Evolutionary conservation across 2,797 vertebrate species (phyloP), one percentile per base, ranked within the genome.

Genomic region (Sternarchorhynchus goeldii): DNA sequence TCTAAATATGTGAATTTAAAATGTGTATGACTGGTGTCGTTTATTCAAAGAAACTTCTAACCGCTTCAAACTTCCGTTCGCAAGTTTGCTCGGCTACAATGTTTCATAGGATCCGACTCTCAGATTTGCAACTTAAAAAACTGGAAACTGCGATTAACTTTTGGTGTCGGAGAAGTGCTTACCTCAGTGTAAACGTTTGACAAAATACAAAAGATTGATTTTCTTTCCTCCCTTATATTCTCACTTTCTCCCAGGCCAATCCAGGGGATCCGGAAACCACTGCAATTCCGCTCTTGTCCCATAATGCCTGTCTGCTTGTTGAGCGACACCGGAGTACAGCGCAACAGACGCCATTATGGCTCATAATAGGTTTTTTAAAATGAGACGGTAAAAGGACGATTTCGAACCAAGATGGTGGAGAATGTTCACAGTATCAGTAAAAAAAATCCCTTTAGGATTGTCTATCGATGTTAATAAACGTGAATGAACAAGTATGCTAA

Each of bases 181-280:
- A 94, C 93, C 93, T 94, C 90, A 63, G 64, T 7, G 80, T 84
- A 85, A 81, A 89, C 74, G 84, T 66, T 62, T 81, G 79, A 76
- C 20, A 82, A 82, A 86, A 83, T 76, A 68, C 81, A 78, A 80
- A 80, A 68, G 81, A 69, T 80, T 78, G 31, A 56, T 76, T 83
- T 73, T 83, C 79, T 88, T 81, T 88, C 72, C 84, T 83, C 82
- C 75, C 85, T 85, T 88, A 88, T 86, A 69, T 84, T 83, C 81
- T 75, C 73, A 76, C 81, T 77, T 77, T 68, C 57, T 76, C 73
- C 68, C 81, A 85, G 87, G 73, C 89, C 91, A 91, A 85, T 90
- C 90, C 90, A 92, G 77, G 90, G 91, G 93, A 94, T 92, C 91
- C 93, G 93, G 93, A 94, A 94, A 90, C 86, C n/a, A 81, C 85